Evolutionary conservation across 2,797 vertebrate species (phyloP).

Genomic region (Scolopax bukidnonensis): DNA sequence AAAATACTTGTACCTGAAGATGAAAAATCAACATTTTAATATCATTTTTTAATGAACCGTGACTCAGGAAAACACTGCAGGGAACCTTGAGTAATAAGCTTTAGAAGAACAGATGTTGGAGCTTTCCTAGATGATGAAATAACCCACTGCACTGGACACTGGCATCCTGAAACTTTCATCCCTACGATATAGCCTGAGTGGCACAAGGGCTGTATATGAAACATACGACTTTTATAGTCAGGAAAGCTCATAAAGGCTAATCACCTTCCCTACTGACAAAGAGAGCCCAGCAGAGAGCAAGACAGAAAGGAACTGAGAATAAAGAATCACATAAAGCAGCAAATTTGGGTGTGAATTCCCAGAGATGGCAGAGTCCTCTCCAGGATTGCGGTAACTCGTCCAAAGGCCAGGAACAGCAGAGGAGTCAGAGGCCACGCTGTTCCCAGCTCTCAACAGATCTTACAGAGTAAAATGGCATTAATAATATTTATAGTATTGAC

Average conservation of each 20-base stretch:
- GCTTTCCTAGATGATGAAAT: not conserved
- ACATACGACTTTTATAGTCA: not conserved
- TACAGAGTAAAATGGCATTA: not conserved
- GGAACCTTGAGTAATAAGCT: not conserved
- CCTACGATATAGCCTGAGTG: not conserved
- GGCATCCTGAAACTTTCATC: not conserved
- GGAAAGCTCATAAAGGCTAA: not conserved
- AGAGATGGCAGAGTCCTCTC: not conserved
- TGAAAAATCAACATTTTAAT: constrained; percentile 30
- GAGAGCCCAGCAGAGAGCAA: not conserved
- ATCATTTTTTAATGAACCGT: not conserved
- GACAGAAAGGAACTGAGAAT: not conserved
- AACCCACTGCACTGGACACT: not conserved
- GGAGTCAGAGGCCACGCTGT: not conserved
- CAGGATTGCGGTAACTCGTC: not conserved
- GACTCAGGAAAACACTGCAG: not conserved
- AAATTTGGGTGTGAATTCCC: not conserved
- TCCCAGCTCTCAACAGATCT: not conserved
- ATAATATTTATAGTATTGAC: not conserved
- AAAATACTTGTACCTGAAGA: constrained; percentile 94
- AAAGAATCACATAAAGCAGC: not conserved
- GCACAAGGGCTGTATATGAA: not conserved
- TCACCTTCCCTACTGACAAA: not conserved
- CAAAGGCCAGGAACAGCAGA: not conserved
- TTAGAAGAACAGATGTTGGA: not conserved